Conservation (phyloP, 2,113 vertebrate species). For the Paramormyrops kingsleyae region DNA sequence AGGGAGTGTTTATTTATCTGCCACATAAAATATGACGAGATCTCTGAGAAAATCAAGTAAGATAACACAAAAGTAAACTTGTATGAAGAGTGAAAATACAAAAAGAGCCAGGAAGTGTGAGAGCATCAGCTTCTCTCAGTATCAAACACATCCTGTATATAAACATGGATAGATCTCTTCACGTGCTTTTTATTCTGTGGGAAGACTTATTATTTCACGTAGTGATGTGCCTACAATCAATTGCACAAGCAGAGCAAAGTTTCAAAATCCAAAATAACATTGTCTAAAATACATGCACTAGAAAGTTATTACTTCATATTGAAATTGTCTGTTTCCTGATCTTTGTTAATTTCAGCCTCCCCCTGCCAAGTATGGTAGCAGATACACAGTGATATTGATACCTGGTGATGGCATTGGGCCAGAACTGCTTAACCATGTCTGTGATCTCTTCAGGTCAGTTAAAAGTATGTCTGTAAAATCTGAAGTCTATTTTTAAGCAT, state of each 20-base stretch:
- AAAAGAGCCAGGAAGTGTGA: background rate
- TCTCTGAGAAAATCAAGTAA: background rate
- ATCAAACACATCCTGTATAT: background rate
- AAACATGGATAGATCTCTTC: background rate
- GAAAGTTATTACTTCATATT: background rate
- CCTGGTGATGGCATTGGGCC: conserved; percentile 78
- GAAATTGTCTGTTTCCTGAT: background rate
- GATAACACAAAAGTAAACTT: background rate
- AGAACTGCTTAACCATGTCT: conserved; percentile 75
- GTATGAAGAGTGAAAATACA: background rate
- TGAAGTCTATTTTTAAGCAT: background rate
- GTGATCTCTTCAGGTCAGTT: conserved; percentile 78
- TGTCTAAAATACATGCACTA: background rate
- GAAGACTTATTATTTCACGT: background rate
- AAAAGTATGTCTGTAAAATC: conserved; percentile 62
- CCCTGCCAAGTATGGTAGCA: conserved; percentile 82
- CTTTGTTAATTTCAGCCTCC: conserved; percentile 63
- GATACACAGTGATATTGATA: conserved; percentile 76
- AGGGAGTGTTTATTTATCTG: background rate
- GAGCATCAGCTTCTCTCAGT: background rate
- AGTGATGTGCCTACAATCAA: background rate
- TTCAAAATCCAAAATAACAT: background rate
- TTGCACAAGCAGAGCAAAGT: background rate
- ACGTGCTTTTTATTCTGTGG: background rate
- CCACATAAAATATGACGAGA: background rate